These are phyloP conservation scores for Drosophila colorata DNA, from an alignment of 2,888 invertebrate genomes.

Conservation along the genomic window DNA sequence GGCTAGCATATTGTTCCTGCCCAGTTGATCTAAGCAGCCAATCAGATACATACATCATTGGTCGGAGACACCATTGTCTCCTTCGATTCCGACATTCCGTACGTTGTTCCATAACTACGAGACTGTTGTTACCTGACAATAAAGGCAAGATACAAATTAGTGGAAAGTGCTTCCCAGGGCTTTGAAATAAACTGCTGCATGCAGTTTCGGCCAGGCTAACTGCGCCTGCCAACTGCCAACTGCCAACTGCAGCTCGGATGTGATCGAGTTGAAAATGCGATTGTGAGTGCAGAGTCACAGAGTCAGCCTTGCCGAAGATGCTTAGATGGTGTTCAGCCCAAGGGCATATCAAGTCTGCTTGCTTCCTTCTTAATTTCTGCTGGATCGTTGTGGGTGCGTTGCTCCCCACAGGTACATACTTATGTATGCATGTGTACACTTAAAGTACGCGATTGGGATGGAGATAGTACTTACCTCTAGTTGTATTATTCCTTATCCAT, in stretches of 20 bases:
- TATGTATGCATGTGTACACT: too few species aligned
- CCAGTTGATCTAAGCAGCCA: too few species aligned
- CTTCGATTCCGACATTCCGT: too few species aligned
- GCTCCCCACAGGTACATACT: slow-evolving; percentile 19
- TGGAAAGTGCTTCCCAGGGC: slow-evolving; percentile 56
- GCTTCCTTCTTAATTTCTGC: slow-evolving; percentile 7
- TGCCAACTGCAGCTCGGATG: slow-evolving; percentile 40
- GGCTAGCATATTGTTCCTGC: too few species aligned
- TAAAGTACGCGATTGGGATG: too few species aligned
- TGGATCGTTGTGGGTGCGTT: slow-evolving; percentile 61
- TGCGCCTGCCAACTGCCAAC: slow-evolving; percentile 28
- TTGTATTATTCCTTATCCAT: too few species aligned
- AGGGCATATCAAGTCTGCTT: slow-evolving; percentile 46
- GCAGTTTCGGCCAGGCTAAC: slow-evolving; percentile 60
- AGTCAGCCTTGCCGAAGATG: slow-evolving; percentile 43
- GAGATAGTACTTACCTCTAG: neutral
- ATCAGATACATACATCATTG: too few species aligned
- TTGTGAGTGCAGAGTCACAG: neutral
- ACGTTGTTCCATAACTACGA: slow-evolving; percentile 19
- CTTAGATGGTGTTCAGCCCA: slow-evolving; percentile 63
- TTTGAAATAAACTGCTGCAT: slow-evolving; percentile 74
- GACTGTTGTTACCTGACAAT: slow-evolving; percentile 39
- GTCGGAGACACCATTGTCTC: too few species aligned
- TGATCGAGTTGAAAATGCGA: slow-evolving; percentile 18
- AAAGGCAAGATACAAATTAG: slow-evolving; percentile 66